Evolutionary conservation across 2,888 invertebrate genomes (phyloP).

Genomic region (Brachypterus glaber): DNA sequence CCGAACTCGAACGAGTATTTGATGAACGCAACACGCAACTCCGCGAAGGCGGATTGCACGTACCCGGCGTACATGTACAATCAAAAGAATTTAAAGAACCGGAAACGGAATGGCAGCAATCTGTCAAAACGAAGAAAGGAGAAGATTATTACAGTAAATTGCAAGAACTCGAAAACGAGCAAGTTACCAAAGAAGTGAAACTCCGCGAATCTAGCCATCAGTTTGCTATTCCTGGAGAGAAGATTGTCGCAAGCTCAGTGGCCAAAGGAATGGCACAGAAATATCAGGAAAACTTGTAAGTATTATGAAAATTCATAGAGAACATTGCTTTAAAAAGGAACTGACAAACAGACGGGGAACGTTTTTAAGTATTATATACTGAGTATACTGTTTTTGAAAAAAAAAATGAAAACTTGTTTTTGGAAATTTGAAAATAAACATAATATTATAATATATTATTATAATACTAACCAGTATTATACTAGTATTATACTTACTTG

Average conservation of each 20-base stretch:
- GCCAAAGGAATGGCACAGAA: conserved; percentile 82
- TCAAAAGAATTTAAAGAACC: conserved; percentile 59
- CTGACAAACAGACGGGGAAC: no score
- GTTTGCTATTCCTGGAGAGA: conserved; percentile 77
- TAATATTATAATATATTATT: no score
- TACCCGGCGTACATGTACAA: conserved; percentile 46
- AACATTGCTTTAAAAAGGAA: no score
- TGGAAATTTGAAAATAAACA: no score
- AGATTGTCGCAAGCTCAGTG: conserved; percentile 61
- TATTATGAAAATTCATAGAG: conserved; percentile 9
- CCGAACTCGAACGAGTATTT: conserved; percentile 79
- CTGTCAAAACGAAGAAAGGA: conserved; percentile 67
- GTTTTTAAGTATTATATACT: no score
- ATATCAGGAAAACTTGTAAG: conserved; percentile 79
- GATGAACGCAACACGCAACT: conserved; percentile 69
- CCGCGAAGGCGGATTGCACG: conserved; percentile 47
- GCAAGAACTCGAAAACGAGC: conserved; percentile 74
- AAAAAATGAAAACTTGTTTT: no score
- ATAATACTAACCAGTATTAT: no score
- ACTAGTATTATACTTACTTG: no score
- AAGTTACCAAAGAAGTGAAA: conserved; percentile 71
- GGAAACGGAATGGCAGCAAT: conserved; percentile 78
- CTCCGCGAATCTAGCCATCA: conserved; percentile 70
- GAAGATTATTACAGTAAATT: conserved; percentile 77
- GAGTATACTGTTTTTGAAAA: no score